Evolutionary conservation across 1,140 invertebrate species (phyloP).

Genomic region (Drosophila sucinea): DNA sequence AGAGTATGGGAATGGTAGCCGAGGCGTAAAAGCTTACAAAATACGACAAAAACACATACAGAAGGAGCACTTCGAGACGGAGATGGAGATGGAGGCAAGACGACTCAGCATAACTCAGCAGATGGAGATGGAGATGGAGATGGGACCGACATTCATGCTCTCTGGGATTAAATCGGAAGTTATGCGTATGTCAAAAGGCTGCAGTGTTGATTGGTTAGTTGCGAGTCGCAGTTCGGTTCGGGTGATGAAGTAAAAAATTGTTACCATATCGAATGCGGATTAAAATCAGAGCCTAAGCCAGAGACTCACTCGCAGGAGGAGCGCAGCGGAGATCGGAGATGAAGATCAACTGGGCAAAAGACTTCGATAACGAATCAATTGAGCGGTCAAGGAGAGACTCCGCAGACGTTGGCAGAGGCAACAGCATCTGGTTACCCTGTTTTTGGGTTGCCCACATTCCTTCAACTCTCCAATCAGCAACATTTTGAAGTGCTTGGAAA

Average conservation of each 20-base stretch:
- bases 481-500: slow-evolving; percentile 68
- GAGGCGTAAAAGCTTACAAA: slow-evolving; percentile 79
- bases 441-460: slow-evolving; percentile 4
- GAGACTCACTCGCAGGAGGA: background rate
- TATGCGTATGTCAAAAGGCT: slow-evolving; percentile 74
- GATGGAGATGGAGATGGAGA: slow-evolving; percentile 51
- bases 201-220: slow-evolving; percentile 26
- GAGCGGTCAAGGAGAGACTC: slow-evolving; percentile 1
- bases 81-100: background rate
- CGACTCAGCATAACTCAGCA: slow-evolving; percentile 60
- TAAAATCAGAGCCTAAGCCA: slow-evolving; percentile 77
- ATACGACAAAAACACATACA: slow-evolving; percentile 72
- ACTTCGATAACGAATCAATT: slow-evolving; percentile 63
- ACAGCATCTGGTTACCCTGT: slow-evolving; percentile 6
- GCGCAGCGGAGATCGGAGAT: background rate
- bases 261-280: slow-evolving; percentile 81
- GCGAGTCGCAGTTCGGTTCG: slow-evolving; percentile 8
- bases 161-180: slow-evolving; percentile 80
- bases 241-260: slow-evolving; percentile 76
- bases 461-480: slow-evolving; percentile 62
- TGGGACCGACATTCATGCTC: slow-evolving; percentile 64
- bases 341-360: slow-evolving; percentile 7
- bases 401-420: background rate
- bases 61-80: background rate
- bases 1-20: slow-evolving; percentile 52